phyloP scores from a whole-genome alignment of 2,888 invertebrate genomes.

The Carterocephalus palaemon region DNA sequence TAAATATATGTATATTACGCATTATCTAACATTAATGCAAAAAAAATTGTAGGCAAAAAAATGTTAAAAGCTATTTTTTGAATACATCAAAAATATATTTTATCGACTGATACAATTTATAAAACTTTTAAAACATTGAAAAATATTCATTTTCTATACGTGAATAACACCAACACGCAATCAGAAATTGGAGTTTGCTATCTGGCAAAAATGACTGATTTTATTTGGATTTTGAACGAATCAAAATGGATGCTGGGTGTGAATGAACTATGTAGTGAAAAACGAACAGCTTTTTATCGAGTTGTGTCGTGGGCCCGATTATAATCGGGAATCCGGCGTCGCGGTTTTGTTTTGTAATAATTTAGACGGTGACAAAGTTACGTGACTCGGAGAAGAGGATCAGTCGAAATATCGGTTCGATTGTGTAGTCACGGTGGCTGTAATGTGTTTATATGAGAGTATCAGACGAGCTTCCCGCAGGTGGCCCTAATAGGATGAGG shows the following conservation, averaged over 20 bases:
- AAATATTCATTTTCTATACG: conserved; percentile 28
- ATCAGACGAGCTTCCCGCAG: conserved; percentile 68
- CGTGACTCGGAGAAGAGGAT: conserved; percentile 47
- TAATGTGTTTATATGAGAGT: conserved; percentile 74
- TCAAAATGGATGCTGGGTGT: conserved; percentile 80
- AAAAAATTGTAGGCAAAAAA: no score
- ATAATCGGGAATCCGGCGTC: conserved; percentile 68
- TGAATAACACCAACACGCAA: conserved; percentile 40
- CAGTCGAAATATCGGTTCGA: conserved; percentile 51
- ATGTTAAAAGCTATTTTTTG: no score
- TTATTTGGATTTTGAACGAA: conserved; percentile 76
- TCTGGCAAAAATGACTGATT: conserved; percentile 70
- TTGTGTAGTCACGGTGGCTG: conserved; percentile 70
- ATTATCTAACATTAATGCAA: no score
- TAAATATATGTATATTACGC: no score
- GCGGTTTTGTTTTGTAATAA: conserved; percentile 61
- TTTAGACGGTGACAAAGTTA: conserved; percentile 55
- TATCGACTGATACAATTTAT: neutral
- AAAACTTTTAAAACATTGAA: no score
- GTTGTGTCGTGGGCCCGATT: conserved; percentile 75
- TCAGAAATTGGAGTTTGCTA: conserved; percentile 51
- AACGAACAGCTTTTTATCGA: conserved; percentile 77
- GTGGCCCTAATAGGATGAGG: conserved; percentile 76
- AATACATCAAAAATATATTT: no score
- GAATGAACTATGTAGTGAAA: conserved; percentile 78